These are phyloP conservation scores for Stramonita haemastoma DNA, from an alignment of 2,888 invertebrate species.

Conservation along the genomic window DNA sequence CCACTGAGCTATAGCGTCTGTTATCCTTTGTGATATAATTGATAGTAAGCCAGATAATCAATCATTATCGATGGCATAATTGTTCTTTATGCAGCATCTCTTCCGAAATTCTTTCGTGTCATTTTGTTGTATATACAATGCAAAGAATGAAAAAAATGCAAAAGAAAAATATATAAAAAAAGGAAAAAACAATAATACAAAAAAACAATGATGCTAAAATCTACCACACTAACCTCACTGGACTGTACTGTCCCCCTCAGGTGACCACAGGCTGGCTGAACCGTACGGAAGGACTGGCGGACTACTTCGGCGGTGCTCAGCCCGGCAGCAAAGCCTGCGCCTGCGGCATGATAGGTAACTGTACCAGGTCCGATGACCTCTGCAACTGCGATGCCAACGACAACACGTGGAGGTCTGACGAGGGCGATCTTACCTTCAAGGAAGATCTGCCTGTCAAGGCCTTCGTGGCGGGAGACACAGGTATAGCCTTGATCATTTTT, in stretches of 20 bases:
- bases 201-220: too few species aligned
- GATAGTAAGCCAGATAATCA: background rate
- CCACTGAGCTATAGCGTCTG: too few species aligned
- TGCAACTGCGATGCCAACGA: constrained; percentile 75
- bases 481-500: constrained; percentile 50
- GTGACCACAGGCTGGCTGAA: constrained; percentile 68
- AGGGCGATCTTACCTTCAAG: constrained; percentile 67
- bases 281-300: constrained; percentile 55
- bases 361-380: constrained; percentile 51
- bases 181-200: too few species aligned
- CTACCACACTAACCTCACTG: background rate
- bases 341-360: constrained; percentile 67
- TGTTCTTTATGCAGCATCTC: too few species aligned
- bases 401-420: constrained; percentile 65
- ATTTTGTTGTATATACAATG: too few species aligned
- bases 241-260: background rate
- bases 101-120: too few species aligned
- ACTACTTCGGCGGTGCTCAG: constrained; percentile 69
- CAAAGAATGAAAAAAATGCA: too few species aligned
- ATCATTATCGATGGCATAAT: too few species aligned
- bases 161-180: too few species aligned
- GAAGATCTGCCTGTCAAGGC: constrained; percentile 69
- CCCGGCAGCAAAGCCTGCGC: constrained; percentile 68
- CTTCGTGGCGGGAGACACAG: constrained; percentile 74
- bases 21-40: too few species aligned